These are phyloP conservation scores for Amblyraja radiata DNA, from an alignment of 2,797 vertebrate genomes.

Conservation along the genomic window DNA sequence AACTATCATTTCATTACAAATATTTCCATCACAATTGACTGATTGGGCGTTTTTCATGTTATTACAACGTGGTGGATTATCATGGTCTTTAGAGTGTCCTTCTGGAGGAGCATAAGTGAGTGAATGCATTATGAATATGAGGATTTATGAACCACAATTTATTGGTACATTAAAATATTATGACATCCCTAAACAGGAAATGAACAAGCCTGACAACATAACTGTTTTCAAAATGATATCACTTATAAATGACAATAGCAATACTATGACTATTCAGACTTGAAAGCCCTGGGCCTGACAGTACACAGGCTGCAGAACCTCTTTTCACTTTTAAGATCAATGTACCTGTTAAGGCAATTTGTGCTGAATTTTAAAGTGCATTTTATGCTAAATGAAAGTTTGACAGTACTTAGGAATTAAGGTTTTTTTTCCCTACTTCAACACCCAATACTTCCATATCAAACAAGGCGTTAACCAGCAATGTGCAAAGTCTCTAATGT, in stretches of 20 bases:
- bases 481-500: constrained; percentile 16
- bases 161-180: constrained; percentile 2
- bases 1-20: constrained; percentile 26
- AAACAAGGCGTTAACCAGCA: neutral
- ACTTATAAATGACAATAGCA: constrained; percentile 13
- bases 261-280: constrained; percentile 19
- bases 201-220: constrained; percentile 27
- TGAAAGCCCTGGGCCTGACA: constrained; percentile 29
- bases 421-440: neutral
- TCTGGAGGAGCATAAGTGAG: neutral
- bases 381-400: constrained; percentile 24
- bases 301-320: constrained; percentile 34
- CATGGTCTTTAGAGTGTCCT: neutral
- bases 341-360: constrained; percentile 37
- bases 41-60: neutral
- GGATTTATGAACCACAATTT: neutral
- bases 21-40: neutral
- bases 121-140: neutral
- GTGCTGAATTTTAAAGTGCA: constrained; percentile 39
- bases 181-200: constrained; percentile 38
- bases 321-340: constrained; percentile 34
- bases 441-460: neutral
- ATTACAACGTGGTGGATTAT: neutral
- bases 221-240: constrained; percentile 23
- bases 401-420: constrained; percentile 17